Base-by-base conservation (phyloP, 2,888 invertebrate genomes). In the Pristionchus fissidentatus region DNA sequence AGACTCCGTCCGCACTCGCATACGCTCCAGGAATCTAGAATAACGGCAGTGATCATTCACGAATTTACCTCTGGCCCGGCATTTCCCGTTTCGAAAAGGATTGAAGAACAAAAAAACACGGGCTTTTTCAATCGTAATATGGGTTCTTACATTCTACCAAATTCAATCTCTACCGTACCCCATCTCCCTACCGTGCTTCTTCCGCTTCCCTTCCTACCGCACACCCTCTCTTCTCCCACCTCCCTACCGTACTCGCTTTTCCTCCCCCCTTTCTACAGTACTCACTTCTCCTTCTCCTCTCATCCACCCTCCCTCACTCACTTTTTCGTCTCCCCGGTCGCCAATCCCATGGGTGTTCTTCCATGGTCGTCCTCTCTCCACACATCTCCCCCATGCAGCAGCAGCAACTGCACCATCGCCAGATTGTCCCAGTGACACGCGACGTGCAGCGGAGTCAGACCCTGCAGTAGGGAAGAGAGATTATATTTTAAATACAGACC, bases 361-460 rank as follows among this genome's bases (percentile, higher is more conserved):
- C 84, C 84, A 35, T 87, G 78, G 15, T 80, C 82, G 78, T 85
- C 85, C 46, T 80, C 49, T n/a, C 81, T 80, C 55, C 46, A 35
- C 29, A 81, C 57, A 75, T 88, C 81, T 22, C 87, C 87, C 29
- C 88, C 88, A 38, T 87, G 88, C 35, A 73, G 52, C 22, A 87
- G 38, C 26, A 88, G 83, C 57, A 86, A 55, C 77, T 89, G 88
- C 70, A 87, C 87, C 87, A 88, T 87, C 10, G 86, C 85, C 62
- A 88, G 84, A 60, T 87, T 86, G 82, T 86, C 87, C 88, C 88
- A 88, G 46, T 84, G 84, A 2, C 87, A 86, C 2, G 88, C 88
- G 10, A 88, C 86, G 73, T 88, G 88, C 66, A 88, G 83, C 0
- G 88, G 85, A 4, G 88, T 85, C 60, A 88, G 80, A 52, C 84